phyloP scores from a whole-genome alignment of 2,888 invertebrate genomes.

The Euzetes globulus region DNA sequence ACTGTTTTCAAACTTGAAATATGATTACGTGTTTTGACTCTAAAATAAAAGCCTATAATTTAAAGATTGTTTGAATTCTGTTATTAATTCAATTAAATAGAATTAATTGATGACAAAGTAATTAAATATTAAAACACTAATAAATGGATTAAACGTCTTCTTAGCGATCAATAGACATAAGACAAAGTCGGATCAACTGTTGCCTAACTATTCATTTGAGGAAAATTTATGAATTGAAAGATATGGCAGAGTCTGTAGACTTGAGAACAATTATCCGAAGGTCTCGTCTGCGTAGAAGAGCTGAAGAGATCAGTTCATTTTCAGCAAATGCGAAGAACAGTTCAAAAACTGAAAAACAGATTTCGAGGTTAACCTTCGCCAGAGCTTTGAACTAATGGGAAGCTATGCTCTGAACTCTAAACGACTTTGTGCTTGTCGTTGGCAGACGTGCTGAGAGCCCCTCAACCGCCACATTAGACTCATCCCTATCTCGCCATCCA shows the following conservation, averaged over 20 bases:
- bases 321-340: background rate
- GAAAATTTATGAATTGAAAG: background rate
- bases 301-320: background rate
- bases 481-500: slow-evolving; percentile 18
- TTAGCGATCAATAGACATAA: too few relatives aligned
- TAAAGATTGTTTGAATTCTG: too few relatives aligned
- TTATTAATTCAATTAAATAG: too few relatives aligned
- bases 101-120: too few relatives aligned
- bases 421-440: background rate
- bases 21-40: too few relatives aligned
- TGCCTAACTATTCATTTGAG: background rate
- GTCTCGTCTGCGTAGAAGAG: background rate
- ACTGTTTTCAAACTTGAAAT: too few relatives aligned
- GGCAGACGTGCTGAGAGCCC: background rate
- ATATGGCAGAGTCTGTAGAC: background rate
- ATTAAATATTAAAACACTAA: too few relatives aligned
- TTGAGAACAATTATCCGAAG: background rate
- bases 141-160: too few relatives aligned
- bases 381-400: background rate
- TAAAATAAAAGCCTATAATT: too few relatives aligned
- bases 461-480: background rate
- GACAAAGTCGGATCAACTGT: too few relatives aligned
- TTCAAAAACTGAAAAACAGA: background rate
- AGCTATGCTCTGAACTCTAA: background rate
- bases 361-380: background rate